Evolutionary conservation across 2,113 vertebrate genomes (phyloP).

Genomic region (Labeo catla): DNA sequence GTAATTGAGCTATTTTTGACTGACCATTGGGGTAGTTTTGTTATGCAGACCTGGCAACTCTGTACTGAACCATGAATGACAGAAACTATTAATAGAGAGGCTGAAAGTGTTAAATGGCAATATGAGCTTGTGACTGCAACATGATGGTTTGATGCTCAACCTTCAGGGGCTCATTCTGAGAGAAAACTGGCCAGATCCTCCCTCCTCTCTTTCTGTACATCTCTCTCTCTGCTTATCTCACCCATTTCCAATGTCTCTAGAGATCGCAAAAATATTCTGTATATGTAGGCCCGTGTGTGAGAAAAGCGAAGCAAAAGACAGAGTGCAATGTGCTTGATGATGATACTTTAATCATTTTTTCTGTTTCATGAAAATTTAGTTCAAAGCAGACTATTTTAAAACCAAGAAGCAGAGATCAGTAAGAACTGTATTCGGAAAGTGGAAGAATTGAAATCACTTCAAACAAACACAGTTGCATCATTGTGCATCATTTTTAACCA

Average conservation of each 20-base stretch:
- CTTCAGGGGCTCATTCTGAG: constrained; percentile 71
- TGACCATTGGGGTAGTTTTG: no score
- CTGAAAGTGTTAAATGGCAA: constrained; percentile 1
- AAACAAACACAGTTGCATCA: constrained; percentile 9
- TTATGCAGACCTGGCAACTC: background rate
- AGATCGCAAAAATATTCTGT: constrained; percentile 55
- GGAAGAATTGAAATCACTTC: constrained; percentile 21
- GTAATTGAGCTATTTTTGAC: no score
- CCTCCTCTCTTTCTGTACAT: background rate
- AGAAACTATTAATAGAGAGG: background rate
- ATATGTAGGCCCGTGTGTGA: constrained; percentile 31
- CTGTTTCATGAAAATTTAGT: constrained; percentile 61
- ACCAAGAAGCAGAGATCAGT: constrained; percentile 35
- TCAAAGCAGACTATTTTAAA: constrained; percentile 58
- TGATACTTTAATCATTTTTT: constrained; percentile 63
- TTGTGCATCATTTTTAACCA: background rate
- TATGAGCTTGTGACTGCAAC: background rate
- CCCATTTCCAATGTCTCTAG: constrained; percentile 37
- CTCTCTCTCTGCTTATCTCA: constrained; percentile 61
- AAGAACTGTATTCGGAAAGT: constrained; percentile 18
- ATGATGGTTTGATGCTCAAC: constrained; percentile 71
- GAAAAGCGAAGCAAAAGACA: constrained; percentile 19
- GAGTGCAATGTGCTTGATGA: constrained; percentile 49
- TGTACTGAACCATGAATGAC: background rate
- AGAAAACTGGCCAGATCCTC: constrained; percentile 58